Conservation (phyloP, 2,797 vertebrate genomes). For the Merluccius polli region DNA sequence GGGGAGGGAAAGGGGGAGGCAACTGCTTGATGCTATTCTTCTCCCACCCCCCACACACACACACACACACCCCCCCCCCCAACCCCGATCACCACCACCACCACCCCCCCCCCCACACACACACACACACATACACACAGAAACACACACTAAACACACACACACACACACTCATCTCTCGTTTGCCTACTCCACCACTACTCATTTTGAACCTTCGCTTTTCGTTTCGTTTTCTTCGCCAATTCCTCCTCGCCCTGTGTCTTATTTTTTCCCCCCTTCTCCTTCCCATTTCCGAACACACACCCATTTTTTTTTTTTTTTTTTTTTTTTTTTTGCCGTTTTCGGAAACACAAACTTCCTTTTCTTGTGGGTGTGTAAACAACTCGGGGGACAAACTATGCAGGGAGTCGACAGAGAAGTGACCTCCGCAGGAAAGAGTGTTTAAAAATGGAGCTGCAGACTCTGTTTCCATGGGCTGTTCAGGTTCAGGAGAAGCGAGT, state of each 20-base stretch:
- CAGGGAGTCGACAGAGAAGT: no score
- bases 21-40: conserved; percentile 45
- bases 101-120: conserved; percentile 20
- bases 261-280: conserved; percentile 33
- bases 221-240: conserved; percentile 49
- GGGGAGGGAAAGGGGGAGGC: neutral
- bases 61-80: conserved; percentile 39
- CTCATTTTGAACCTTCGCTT: no score
- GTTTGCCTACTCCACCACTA: conserved; percentile 34
- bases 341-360: neutral
- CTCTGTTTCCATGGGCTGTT: no score
- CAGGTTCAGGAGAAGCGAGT: no score
- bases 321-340: neutral
- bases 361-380: neutral
- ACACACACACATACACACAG: conserved; percentile 12
- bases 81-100: conserved; percentile 18
- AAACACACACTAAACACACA: neutral
- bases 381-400: neutral
- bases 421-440: no score
- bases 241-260: conserved; percentile 44
- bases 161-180: conserved; percentile 40
- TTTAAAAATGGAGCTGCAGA: neutral
- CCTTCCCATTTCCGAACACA: neutral
- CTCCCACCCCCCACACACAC: no score
- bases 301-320: neutral